phyloP scores from a whole-genome alignment of 2,113 vertebrate genomes.

The Synchiropus splendidus region DNA sequence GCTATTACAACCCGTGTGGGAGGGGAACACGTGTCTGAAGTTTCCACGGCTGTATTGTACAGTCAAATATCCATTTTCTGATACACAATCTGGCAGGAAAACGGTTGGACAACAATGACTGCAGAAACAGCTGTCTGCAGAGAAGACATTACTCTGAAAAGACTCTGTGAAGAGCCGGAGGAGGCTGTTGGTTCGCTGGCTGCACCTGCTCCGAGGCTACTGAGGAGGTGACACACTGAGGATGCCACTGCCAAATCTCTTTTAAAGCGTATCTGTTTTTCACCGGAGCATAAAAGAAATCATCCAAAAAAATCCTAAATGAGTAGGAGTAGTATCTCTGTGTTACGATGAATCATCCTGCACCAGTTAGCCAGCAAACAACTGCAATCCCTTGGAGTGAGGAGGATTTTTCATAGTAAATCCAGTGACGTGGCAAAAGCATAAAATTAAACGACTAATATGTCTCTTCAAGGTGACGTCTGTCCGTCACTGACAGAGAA shows the following conservation, averaged over 20 bases:
- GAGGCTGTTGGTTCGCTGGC: slow-evolving; percentile 24
- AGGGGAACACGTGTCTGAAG: slow-evolving; percentile 26
- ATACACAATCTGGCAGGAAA: slow-evolving; percentile 11
- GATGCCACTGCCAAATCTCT: too few relatives aligned
- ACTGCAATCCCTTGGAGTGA: slow-evolving; percentile 48
- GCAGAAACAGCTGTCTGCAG: slow-evolving; percentile 26
- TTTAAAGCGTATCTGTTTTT: slow-evolving; percentile 10
- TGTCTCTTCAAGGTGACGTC: slow-evolving; percentile 59
- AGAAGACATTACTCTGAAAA: slow-evolving; percentile 20
- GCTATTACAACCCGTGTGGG: slow-evolving; percentile 34
- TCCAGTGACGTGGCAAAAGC: slow-evolving; percentile 51
- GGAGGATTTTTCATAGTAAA: slow-evolving; percentile 48
- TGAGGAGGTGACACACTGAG: slow-evolving; percentile 29
- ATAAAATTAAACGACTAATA: slow-evolving; percentile 61
- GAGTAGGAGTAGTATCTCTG: slow-evolving; percentile 20
- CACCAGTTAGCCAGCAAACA: slow-evolving; percentile 54
- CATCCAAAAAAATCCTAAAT: slow-evolving; percentile 20
- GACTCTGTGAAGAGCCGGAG: slow-evolving; percentile 32
- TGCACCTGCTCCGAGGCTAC: slow-evolving; percentile 40
- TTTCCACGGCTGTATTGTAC: slow-evolving; percentile 36
- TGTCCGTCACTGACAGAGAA: slow-evolving; percentile 48
- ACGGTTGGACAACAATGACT: slow-evolving; percentile 36
- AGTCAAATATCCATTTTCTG: slow-evolving; percentile 46
- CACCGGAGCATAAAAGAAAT: slow-evolving; percentile 31
- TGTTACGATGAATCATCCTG: slow-evolving; percentile 50